Conservation (phyloP, 1,140 invertebrate genomes). For the Hylaeus volcanicus region DNA sequence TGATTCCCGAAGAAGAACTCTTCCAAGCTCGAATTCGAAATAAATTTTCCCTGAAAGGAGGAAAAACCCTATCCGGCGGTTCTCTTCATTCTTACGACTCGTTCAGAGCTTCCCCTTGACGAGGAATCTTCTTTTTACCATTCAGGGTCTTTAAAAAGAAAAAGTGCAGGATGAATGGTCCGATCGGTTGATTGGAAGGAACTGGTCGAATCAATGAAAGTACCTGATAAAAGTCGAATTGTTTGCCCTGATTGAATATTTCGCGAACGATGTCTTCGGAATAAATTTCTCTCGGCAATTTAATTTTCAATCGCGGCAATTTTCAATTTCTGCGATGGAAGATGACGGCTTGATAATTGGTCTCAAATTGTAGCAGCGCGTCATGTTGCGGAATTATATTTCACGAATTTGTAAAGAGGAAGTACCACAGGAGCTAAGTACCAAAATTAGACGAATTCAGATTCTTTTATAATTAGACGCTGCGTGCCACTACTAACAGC, state of each 20-base stretch:
- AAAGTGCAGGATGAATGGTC: not conserved
- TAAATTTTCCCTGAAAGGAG: not conserved
- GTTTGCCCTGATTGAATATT: not conserved
- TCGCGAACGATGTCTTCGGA: no score
- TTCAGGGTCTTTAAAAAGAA: constrained; percentile 12
- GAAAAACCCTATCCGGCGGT: constrained; percentile 1
- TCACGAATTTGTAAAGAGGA: not conserved
- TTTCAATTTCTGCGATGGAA: no score
- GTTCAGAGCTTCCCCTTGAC: not conserved
- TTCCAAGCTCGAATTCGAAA: not conserved
- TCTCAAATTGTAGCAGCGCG: no score
- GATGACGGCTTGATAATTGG: no score
- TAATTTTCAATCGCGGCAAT: no score
- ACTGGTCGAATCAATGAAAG: not conserved
- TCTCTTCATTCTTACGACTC: not conserved
- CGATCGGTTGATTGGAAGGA: constrained; percentile 2
- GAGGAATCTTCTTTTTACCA: not conserved
- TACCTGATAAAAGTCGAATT: constrained; percentile 5
- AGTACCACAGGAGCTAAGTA: no score
- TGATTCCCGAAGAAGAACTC: no score
- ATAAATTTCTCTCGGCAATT: not conserved
- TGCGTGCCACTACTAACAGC: no score
- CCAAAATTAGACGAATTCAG: no score
- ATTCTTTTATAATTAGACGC: no score
- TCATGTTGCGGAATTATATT: not conserved